phyloP scores from a whole-genome alignment of 2,113 vertebrate species.

The Symphodus melops region DNA sequence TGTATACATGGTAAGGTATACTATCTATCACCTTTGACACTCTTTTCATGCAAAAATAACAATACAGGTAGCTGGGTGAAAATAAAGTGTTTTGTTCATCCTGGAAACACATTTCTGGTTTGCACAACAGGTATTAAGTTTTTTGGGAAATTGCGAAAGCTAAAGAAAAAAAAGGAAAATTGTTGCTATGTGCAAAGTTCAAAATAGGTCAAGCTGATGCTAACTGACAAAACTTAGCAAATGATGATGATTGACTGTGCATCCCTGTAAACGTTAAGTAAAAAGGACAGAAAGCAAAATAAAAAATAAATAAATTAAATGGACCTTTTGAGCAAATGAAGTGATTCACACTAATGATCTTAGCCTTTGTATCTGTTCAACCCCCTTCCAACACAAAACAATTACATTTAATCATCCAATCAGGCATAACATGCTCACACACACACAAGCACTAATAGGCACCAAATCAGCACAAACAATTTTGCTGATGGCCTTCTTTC shows the following conservation, averaged over 20 bases:
- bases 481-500: conserved; percentile 59
- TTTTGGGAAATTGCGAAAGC: conserved; percentile 35
- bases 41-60: not conserved
- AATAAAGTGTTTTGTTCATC: not conserved
- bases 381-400: conserved; percentile 16
- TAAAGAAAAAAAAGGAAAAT: conserved; percentile 28
- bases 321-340: conserved; percentile 49
- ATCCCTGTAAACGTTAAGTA: not conserved
- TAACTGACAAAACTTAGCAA: conserved; percentile 9
- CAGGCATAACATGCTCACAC: conserved; percentile 47
- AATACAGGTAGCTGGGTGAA: not conserved
- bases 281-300: conserved; percentile 9
- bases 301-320: conserved; percentile 16
- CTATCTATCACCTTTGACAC: conserved; percentile 9
- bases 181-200: conserved; percentile 34
- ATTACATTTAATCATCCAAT: conserved; percentile 67
- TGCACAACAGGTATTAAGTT: not conserved
- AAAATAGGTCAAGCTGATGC: conserved; percentile 55
- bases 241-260: conserved; percentile 10
- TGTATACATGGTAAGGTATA: conserved; percentile 21
- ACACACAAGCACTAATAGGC: conserved; percentile 48
- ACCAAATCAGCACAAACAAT: conserved; percentile 60
- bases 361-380: conserved; percentile 38
- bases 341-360: conserved; percentile 50
- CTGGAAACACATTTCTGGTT: conserved; percentile 21